phyloP scores from a whole-genome alignment of 2,113 vertebrate genomes.

The Cryptomyrus ogoouensis region DNA sequence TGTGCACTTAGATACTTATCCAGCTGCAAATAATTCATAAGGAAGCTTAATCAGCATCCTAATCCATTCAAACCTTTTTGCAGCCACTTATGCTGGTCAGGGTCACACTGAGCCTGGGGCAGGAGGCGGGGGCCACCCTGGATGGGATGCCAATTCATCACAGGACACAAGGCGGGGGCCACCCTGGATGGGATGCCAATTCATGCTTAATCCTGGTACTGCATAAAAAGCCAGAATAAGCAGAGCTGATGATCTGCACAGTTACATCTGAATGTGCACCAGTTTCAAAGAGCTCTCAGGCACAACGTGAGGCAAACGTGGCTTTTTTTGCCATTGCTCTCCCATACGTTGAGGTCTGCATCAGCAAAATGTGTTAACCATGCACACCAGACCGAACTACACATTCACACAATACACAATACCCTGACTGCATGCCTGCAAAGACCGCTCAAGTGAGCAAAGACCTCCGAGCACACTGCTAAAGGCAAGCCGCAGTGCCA shows the following conservation, averaged over 20 bases:
- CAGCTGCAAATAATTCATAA: neutral
- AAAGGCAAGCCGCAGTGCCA: neutral
- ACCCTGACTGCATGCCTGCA: neutral
- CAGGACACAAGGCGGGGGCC: neutral
- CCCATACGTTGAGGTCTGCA: neutral
- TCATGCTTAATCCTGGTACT: neutral
- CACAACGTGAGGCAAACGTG: neutral
- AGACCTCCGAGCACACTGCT: neutral
- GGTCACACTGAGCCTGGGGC: neutral
- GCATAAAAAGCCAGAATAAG: neutral
- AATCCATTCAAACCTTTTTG: neutral
- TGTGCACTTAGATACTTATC: neutral
- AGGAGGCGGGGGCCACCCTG: neutral
- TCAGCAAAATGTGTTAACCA: neutral
- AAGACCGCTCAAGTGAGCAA: conserved; percentile 14
- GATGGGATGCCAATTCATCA: neutral
- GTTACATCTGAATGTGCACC: neutral
- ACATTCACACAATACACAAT: neutral
- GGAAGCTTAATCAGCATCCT: neutral
- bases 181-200: neutral
- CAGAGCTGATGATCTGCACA: neutral
- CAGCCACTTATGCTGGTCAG: neutral
- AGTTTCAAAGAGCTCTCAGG: neutral
- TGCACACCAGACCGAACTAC: neutral
- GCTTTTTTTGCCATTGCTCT: neutral